phyloP scores from a whole-genome alignment of 1,140 invertebrate genomes.

The Musca domestica region DNA sequence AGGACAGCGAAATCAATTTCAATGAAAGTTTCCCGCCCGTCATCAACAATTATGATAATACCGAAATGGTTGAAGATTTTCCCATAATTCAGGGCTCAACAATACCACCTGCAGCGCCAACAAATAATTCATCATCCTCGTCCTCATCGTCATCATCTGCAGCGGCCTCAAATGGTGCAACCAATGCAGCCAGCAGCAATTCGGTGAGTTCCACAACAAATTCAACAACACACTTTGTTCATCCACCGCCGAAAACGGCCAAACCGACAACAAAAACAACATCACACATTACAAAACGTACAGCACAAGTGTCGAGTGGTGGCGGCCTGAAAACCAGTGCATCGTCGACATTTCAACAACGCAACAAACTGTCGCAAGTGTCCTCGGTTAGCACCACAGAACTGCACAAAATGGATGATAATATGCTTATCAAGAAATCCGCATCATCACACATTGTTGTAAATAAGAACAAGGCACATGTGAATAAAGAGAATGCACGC shows the following conservation, averaged over 20 bases:
- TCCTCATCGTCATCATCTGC: slow-evolving; percentile 26
- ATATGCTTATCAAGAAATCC: slow-evolving; percentile 48
- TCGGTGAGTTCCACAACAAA: slow-evolving; percentile 26
- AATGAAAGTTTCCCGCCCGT: slow-evolving; percentile 50
- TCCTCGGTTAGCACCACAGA: slow-evolving; percentile 52
- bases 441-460: slow-evolving; percentile 42
- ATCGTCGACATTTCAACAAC: slow-evolving; percentile 31
- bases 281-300: slow-evolving; percentile 27
- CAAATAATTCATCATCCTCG: slow-evolving; percentile 26
- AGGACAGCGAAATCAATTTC: slow-evolving; percentile 40
- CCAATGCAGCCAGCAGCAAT: slow-evolving; percentile 8
- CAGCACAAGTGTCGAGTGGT: slow-evolving; percentile 25
- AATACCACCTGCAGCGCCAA: slow-evolving; percentile 34
- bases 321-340: slow-evolving; percentile 1
- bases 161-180: not conserved
- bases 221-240: not conserved
- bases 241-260: slow-evolving; percentile 16
- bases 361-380: slow-evolving; percentile 42
- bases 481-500: slow-evolving; percentile 46
- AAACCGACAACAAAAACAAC: slow-evolving; percentile 25
- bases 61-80: slow-evolving; percentile 51
- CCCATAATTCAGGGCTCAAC: slow-evolving; percentile 38
- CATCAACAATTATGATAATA: slow-evolving; percentile 48
- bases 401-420: slow-evolving; percentile 51
- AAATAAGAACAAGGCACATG: slow-evolving; percentile 34